Conservation (phyloP, 2,888 invertebrate species). For the Mesopsocus fuscifrons region DNA sequence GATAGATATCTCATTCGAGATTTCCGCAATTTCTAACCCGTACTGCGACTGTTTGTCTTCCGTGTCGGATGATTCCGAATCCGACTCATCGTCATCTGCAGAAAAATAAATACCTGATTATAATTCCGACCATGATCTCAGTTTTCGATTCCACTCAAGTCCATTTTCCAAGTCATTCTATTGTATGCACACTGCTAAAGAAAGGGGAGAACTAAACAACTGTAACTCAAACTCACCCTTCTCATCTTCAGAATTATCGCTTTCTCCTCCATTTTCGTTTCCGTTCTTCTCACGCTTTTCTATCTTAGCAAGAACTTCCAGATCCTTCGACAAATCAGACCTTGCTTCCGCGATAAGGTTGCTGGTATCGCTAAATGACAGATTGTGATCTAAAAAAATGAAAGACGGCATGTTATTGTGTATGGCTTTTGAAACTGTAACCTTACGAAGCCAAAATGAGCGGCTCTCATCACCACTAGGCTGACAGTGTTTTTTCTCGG, state of each 20-base stretch:
- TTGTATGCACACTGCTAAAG: no score
- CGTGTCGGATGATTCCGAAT: conserved; percentile 26
- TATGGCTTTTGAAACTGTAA: no score
- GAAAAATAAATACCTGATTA: conserved; percentile 17
- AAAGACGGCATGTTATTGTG: no score
- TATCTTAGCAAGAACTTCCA: conserved; percentile 29
- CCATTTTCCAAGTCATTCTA: no score
- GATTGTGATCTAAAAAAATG: conserved; percentile 6
- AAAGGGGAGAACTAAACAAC: no score
- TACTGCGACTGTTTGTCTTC: conserved; percentile 23
- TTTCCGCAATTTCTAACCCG: conserved; percentile 65
- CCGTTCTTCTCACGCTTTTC: conserved; percentile 33
- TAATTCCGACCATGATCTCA: conserved; percentile 2
- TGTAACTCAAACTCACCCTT: background rate
- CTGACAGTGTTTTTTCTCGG: no score
- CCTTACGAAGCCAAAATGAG: no score
- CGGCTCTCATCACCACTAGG: no score
- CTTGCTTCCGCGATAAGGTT: conserved; percentile 54
- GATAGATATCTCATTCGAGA: conserved; percentile 85
- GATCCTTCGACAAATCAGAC: conserved; percentile 51
- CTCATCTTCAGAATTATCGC: conserved; percentile 18
- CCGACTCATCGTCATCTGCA: conserved; percentile 28
- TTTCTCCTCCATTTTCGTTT: conserved; percentile 34
- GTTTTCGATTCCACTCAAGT: background rate
- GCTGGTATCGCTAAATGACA: conserved; percentile 24